Evolutionary conservation across 2,797 vertebrate species (phyloP), one percentile per base, ranked within the genome.

Genomic region (Valencia hispanica): DNA sequence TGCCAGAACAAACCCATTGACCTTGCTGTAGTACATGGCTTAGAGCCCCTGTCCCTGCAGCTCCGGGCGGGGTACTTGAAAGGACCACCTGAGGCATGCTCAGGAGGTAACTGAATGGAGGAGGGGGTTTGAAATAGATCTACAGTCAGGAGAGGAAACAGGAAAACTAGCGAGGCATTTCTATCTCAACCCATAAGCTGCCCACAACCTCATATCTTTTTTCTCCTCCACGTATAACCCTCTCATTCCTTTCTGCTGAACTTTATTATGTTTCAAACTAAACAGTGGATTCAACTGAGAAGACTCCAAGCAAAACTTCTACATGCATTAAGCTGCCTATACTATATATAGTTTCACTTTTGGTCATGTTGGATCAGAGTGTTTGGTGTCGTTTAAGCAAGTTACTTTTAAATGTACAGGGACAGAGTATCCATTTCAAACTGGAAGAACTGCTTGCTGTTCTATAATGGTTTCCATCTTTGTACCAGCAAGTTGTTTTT

Each of bases 351-450:
- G 22, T 34, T 83, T 68, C 66, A n/a, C n/a, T 77, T 78, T 79
- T 77, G 34, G 55, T 73, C 74, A n/a, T 22, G 71, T n/a, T 75
- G 41, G 75, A 70, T 11, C 85, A 84, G 88, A 80, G 83, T 45
- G 30, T 65, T 45, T 53, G 82, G 89, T 86, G 73, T 79, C 68
- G 65, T 77, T 72, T 72, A 30, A 74, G 65, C 70, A 79, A 79
- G 80, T 61, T 73, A 84, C 80, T 88, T 87, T 89, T 89, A 83
- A 80, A 75, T 77, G 65, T 78, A 53, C 68, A 85, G 84, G 81
- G 74, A 79, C 83, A 90, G 85, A 68, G 84, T 91, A 91, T 93
- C 87, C 83, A 86, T 95, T 92, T 93, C 90, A 91, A 89, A 91
- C 70, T 91, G 87, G 84, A 92, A 89, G 63, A 80, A 88, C 79